Evolutionary conservation across 2,888 invertebrate species (phyloP).

Genomic region (Eupithecia tripunctaria): DNA sequence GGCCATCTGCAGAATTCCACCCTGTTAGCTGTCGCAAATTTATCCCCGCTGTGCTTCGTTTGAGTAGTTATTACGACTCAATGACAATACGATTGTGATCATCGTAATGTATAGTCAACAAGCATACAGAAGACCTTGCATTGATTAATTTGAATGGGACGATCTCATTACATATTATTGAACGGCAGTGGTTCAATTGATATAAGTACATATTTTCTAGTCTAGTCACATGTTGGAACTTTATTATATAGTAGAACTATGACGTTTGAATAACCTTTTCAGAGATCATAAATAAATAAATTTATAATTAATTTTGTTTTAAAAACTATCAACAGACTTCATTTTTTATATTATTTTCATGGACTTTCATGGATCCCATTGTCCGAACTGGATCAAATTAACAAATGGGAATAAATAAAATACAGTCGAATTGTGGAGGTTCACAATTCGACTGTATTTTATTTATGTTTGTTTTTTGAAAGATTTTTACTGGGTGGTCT

Average conservation of each 20-base stretch:
- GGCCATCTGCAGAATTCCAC: not conserved
- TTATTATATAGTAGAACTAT: not conserved
- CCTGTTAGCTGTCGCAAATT: not conserved
- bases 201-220: constrained; percentile 4
- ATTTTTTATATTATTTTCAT: no score
- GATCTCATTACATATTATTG: constrained; percentile 13
- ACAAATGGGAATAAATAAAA: no score
- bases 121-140: constrained; percentile 3
- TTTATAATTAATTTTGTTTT: no score
- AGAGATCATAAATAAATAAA: no score
- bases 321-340: no score
- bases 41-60: constrained; percentile 3
- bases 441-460: no score
- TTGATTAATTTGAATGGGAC: constrained; percentile 6
- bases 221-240: not conserved
- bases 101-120: constrained; percentile 9
- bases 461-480: no score
- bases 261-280: not conserved
- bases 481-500: no score
- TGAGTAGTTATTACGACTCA: not conserved
- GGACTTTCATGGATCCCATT: no score
- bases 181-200: constrained; percentile 1
- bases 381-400: no score
- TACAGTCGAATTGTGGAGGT: no score
- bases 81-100: not conserved